These are phyloP conservation scores for Netelia virgata DNA, from an alignment of 2,888 invertebrate species.

Conservation along the genomic window DNA sequence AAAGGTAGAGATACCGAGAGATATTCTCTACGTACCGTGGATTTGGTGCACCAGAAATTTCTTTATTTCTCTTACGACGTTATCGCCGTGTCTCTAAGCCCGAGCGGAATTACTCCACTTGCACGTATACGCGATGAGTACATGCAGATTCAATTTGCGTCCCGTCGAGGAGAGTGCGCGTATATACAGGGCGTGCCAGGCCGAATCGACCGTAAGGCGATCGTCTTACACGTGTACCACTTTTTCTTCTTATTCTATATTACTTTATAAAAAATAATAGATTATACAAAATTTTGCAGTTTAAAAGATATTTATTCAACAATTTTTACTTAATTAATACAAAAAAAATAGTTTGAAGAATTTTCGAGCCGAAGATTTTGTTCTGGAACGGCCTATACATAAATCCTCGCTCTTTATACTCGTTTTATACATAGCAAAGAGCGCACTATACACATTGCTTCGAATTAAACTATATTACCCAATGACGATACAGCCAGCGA, in stretches of 20 bases:
- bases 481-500: constrained; percentile 53
- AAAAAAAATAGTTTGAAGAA: too few species aligned
- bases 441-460: constrained; percentile 21
- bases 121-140: constrained; percentile 3
- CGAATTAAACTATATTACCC: constrained; percentile 62
- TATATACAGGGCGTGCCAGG: not conserved
- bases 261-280: too few species aligned
- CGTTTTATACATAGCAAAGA: not conserved
- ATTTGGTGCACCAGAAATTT: constrained; percentile 44
- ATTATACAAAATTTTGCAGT: too few species aligned
- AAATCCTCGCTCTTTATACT: not conserved
- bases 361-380: too few species aligned
- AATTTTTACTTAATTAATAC: too few species aligned
- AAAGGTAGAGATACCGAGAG: constrained; percentile 33
- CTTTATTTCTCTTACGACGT: constrained; percentile 15
- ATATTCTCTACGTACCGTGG: constrained; percentile 23
- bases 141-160: constrained; percentile 62
- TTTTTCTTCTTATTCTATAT: not conserved
- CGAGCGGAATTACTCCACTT: constrained; percentile 22
- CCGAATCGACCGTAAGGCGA: too few species aligned
- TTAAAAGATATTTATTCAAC: too few species aligned
- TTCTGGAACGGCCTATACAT: too few species aligned
- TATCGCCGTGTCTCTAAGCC: constrained; percentile 28
- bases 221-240: too few species aligned
- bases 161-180: constrained; percentile 48